Base-by-base conservation (phyloP, 2,797 vertebrate species). In the Tokudaia tokunoshimensis region DNA sequence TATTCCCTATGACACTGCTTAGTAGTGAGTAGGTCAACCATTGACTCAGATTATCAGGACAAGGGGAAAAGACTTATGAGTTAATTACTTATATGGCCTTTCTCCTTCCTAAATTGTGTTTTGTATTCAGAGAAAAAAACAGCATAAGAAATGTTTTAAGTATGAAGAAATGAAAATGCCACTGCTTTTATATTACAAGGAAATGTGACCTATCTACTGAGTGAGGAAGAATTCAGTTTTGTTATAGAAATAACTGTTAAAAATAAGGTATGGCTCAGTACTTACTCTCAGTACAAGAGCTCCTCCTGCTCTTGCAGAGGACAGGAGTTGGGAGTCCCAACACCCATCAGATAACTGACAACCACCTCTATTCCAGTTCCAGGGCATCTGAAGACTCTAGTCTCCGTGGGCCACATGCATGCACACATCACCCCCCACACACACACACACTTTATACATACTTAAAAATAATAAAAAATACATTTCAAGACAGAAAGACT, bases 61-160 rank as follows among this genome's bases (percentile, higher is more conserved):
- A 63, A 85, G 29, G 50, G 50, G 47, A 72, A 96, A 85, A 82
- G 6, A 78, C 34, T 13, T 20, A 81, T 57, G 4, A 76, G 57
- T 78, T 72, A 37, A 88, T 52, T 93, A 86, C 84, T 19, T 57
- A 75, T 31, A 22, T 20, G 85, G 17, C 75, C 94, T 86, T 86
- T 92, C 14, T 87, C 52, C 31, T 59, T 11, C 26, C 74, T 89
- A 94, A 29, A 9, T 26, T 11, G 0, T 86, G 19, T 31, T 65
- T 81, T 74, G 41, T 70, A 55, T 63, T 74, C 29, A 81, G 10
- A 76, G 24, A n/a, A 96, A 59, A 26, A 94, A 96, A 89, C 47
- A 59, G 41, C 19, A 81, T 12, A 22, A 57, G 44, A 41, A 85
- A 31, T 85, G 61, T 79, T 59, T 59, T 61, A 89, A 91, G 41